Evolutionary conservation across 1,140 invertebrate genomes (phyloP), one percentile per base, ranked within the genome.

Genomic region (Bombus waltoni): DNA sequence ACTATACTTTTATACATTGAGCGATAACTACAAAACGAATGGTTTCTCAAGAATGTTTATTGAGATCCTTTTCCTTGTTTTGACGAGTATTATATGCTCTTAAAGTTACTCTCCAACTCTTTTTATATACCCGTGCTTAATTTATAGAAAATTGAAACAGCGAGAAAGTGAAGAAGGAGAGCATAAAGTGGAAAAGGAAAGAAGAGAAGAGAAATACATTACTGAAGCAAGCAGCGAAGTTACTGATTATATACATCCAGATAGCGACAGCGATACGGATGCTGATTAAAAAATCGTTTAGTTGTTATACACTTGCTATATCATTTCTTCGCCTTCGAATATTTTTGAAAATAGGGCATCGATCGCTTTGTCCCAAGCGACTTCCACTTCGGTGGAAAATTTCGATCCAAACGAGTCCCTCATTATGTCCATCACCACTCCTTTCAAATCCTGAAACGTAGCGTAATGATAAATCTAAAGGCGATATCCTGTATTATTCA

Each of bases 351-450:
- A 93, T 18, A 91, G 89, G 11, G 93, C 90, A 53, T 94, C 93
- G 47, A 96, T 83, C 44, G 95, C 93, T 86, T 96, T 96, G 35
- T 91, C 91, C 96, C 96, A 96, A 10, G 95, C 94, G 59, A 94
- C 93, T 25, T 94, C 89, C 2, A 94, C 94, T 83, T 95, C 93
- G 42, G 91, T 47, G 11, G 94, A 95, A 66, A 95, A 93, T 71
- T 93, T 91, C 13, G 89, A 53, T 9, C 94, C 95, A 9, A 96
- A 88, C 65, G 89, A 90, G 71, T 93, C 88, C 18, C 89, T 86
- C 9, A 96, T 83, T n/a, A 94, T 90, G 11, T 94, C 93, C 38
- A 95, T 47, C 3, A 96, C 80, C 40, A 95, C 92, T 70, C 75
- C 66, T 82, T 94, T 94, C 42, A 96, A 90, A 88, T 96, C 91